Conservation (phyloP, 2,113 vertebrate genomes). For the Craseonycteris thonglongyai region DNA sequence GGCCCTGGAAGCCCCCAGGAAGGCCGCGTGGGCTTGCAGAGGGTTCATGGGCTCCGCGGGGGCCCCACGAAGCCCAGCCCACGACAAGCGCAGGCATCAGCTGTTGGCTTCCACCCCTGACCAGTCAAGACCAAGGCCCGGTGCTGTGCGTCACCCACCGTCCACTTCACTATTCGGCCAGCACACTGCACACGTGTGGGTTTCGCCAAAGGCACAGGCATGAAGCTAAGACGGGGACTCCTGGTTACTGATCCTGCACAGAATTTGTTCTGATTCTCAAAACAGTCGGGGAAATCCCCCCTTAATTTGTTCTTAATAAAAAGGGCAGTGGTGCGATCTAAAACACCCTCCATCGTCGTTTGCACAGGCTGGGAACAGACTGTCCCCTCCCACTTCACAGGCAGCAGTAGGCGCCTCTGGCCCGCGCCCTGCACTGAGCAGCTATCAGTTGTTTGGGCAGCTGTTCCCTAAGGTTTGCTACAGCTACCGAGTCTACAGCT, state of each 20-base stretch:
- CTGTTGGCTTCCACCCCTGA: neutral
- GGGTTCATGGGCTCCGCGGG: conserved; percentile 51
- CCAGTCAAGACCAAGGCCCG: conserved; percentile 25
- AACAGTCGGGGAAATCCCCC: neutral
- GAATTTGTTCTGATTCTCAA: conserved; percentile 22
- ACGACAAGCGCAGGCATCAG: conserved; percentile 12
- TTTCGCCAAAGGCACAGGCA: neutral
- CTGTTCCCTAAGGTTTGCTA: neutral
- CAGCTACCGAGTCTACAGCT: neutral
- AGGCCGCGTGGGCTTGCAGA: conserved; percentile 54
- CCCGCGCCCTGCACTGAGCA: neutral
- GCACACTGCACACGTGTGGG: neutral
- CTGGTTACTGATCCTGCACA: neutral
- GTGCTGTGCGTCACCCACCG: conserved; percentile 49
- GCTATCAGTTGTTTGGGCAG: neutral
- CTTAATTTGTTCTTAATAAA: neutral
- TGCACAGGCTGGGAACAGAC: neutral
- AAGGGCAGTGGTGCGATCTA: neutral
- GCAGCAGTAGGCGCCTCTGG: too few relatives aligned
- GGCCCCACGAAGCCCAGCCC: conserved; percentile 47
- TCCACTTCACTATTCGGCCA: conserved; percentile 36
- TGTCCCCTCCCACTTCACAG: neutral
- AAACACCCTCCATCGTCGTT: neutral
- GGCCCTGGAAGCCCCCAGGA: conserved; percentile 37
- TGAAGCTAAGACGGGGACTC: neutral